Conservation (phyloP, 2,797 vertebrate genomes). For the Acanthiza pusilla region DNA sequence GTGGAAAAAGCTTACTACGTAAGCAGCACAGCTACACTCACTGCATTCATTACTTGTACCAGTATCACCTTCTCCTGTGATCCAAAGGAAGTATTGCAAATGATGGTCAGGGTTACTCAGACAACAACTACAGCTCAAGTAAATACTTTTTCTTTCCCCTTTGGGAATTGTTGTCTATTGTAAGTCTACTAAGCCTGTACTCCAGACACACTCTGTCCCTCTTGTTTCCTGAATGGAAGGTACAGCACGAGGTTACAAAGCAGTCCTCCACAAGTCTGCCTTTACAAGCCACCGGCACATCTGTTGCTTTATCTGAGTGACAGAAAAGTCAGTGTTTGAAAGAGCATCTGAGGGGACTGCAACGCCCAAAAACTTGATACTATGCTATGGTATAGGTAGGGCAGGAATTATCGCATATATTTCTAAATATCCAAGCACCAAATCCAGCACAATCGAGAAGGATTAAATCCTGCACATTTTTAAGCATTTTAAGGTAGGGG, state of each 20-base stretch:
- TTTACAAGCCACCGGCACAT: background rate
- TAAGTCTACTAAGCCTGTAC: background rate
- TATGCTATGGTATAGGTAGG: background rate
- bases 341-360: background rate
- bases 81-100: background rate
- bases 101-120: background rate
- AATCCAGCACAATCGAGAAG: background rate
- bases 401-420: background rate
- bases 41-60: background rate
- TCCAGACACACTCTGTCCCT: background rate
- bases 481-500: background rate
- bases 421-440: background rate
- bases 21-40: background rate
- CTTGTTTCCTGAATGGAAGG: background rate
- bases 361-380: background rate
- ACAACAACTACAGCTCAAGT: background rate
- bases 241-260: background rate
- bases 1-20: background rate
- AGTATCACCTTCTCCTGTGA: background rate
- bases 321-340: background rate
- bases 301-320: background rate
- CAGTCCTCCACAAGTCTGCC: background rate
- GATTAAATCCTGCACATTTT: background rate
- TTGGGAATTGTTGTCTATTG: background rate
- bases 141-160: background rate